Evolutionary conservation across 2,888 invertebrate species (phyloP).

Genomic region (Stenchaetothrips biformis): DNA sequence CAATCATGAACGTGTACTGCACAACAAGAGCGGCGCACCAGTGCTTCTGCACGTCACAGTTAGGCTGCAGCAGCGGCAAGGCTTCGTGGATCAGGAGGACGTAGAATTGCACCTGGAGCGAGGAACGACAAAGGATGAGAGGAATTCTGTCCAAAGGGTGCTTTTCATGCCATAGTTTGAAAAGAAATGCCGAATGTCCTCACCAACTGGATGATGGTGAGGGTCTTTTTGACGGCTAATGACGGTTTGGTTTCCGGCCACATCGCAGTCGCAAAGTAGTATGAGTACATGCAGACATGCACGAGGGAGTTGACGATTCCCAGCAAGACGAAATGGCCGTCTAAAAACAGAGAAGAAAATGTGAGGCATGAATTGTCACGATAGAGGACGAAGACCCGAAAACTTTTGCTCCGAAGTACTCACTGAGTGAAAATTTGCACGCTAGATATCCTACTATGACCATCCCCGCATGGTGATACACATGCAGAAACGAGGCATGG

Average conservation of each 20-base stretch:
- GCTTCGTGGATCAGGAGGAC: constrained; percentile 33
- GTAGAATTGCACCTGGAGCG: constrained; percentile 36
- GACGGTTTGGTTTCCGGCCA: background rate
- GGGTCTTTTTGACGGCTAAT: background rate
- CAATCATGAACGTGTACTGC: constrained; percentile 37
- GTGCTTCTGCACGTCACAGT: constrained; percentile 34
- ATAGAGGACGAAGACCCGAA: background rate
- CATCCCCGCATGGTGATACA: constrained; percentile 43
- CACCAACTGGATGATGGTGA: background rate
- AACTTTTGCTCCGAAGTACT: background rate
- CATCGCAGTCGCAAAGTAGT: background rate
- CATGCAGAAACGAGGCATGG: constrained; percentile 42
- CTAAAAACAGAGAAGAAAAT: background rate
- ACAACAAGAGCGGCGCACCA: constrained; percentile 31
- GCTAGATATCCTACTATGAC: constrained; percentile 40
- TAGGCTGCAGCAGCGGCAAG: constrained; percentile 31
- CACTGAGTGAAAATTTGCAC: constrained; percentile 9
- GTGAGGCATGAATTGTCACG: background rate
- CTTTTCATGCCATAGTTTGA: background rate
- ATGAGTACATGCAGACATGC: background rate
- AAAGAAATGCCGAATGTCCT: background rate
- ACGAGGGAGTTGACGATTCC: background rate
- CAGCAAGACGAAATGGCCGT: background rate
- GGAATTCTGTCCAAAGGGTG: background rate
- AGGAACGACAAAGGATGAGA: background rate